Percentiles rank a stretch among this genome's conserved stretches.
phyloP scores from a whole-genome alignment of 2,797 vertebrate species.

The Eupleurogrammus muticus region DNA sequence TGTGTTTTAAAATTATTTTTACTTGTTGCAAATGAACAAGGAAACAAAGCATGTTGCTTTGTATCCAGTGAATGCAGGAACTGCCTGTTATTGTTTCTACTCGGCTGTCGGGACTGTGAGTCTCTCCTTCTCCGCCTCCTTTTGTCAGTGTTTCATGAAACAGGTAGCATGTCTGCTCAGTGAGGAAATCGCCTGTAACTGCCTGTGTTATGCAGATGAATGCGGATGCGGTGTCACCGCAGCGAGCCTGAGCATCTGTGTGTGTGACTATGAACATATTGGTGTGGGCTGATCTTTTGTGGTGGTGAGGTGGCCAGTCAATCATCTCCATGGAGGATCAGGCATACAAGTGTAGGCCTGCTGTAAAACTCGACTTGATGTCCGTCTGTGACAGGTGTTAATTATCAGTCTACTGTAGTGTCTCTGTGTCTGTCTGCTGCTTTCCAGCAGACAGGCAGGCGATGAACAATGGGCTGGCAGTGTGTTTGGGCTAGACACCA shows the following conservation, averaged over 20 bases:
- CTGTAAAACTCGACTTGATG: conserved; percentile 23
- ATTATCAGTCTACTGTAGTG: conserved; percentile 48
- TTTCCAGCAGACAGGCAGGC: conserved; percentile 11
- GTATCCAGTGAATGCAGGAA: background rate
- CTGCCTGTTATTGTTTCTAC: conserved; percentile 37
- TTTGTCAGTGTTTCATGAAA: conserved; percentile 31
- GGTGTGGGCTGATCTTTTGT: conserved; percentile 47
- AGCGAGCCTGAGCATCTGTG: conserved; percentile 48
- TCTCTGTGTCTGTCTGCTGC: conserved; percentile 13
- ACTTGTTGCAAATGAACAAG: background rate
- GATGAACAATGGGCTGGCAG: conserved; percentile 38
- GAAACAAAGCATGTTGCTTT: conserved; percentile 18
- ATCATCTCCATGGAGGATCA: conserved; percentile 6
- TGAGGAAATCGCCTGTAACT: conserved; percentile 48
- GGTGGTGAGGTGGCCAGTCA: conserved; percentile 46
- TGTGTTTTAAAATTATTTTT: background rate
- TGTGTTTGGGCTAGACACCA: conserved; percentile 10
- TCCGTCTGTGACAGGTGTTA: conserved; percentile 69
- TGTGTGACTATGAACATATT: conserved; percentile 45
- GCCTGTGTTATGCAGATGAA: conserved; percentile 69
- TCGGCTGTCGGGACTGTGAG: conserved; percentile 30
- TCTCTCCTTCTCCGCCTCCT: conserved; percentile 34
- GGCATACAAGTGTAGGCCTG: conserved; percentile 35
- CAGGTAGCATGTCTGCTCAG: conserved; percentile 35
- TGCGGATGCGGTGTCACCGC: conserved; percentile 33